Base-by-base conservation (phyloP, 2,797 vertebrate genomes). In the Tadarida brasiliensis region DNA sequence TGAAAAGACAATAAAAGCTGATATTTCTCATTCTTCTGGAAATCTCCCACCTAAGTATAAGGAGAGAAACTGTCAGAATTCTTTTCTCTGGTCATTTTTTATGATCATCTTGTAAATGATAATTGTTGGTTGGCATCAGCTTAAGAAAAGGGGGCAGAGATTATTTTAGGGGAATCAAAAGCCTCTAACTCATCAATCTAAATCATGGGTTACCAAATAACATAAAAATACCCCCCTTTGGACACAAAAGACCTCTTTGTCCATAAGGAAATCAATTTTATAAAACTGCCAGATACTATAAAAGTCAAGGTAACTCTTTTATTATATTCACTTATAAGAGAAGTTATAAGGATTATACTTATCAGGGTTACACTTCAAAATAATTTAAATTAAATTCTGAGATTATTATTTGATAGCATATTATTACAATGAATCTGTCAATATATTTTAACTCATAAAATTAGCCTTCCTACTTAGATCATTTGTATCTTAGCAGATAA, bases 81-180 rank as follows among this genome's bases (percentile, higher is more conserved):
- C 19, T 87, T 35, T 96, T 89, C 17, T 89, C 68, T 47, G 19
- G 93, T 96, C 44, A 39, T 94, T 94, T 98, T 97, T 90, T 92
- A 88, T 97, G 89, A 92, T 57, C 88, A n/a, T 95, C 95, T 95
- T 95, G 93, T 76, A 97, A 98, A 70, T 91, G 74, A 87, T 96
- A 89, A 96, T 93, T 96, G 70, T 92, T 89, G 88, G 84, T 61
- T 96, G 65, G 63, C n/a, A 81, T 89, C 71, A 20, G 67, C 51
- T 81, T 92, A 94, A 95, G 88, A 82, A 89, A 97, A 82, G 84
- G 59, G 54, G 59, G n/a, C 82, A 94, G 71, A 81, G 63, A 94
- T 96, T 94, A 95, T 70, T 94, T 96, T 82, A 94, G 35, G 47
- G 54, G 24, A 57, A 90, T 90, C 93, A 90, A 86, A 83, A 95